Base-by-base conservation (phyloP, 2,888 invertebrate species). In the Drosophila fulvimacula region DNA sequence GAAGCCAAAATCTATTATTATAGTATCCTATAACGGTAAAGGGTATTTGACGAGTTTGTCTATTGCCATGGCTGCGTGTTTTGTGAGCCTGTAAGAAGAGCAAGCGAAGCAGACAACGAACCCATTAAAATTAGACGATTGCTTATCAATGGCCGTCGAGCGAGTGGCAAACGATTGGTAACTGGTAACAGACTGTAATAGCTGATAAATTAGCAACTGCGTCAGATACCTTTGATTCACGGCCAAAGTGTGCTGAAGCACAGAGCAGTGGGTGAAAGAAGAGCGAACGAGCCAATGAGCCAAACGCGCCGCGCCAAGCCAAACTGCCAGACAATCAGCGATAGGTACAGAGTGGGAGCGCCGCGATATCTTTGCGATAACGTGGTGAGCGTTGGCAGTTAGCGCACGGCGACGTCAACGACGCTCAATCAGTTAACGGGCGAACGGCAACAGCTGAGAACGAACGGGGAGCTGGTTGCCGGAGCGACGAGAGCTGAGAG, bases 401-500 rank as follows among this genome's bases (percentile, higher is more conserved):
- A 59, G 24, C 65, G 38, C 21, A 67, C 69, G 57, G 51, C 75
- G 72, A 75, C 78, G 81, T 76, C 71, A 69, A 61, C 72, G 65
- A 69, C 67, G 67, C 74, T 83, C 88, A 83, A 85, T 88, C 83
- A 83, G 88, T 73, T 73, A 82, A 70, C 82, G 65, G 82, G 71
- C 82, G 68, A 77, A 72, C 82, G 79, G 75, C 64, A 63, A 74
- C 63, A 66, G 71, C 64, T 64, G 67, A 63, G 62, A 76, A 75
- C 66, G 72, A 76, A 75, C 66, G 72, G 61, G 34, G 58, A 65
- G 61, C 49, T 64, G 61, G 53, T 51, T 36, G 24, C 36, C 51
- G 55, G 27, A 52, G 38, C 36, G n/a, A n/a, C n/a, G n/a, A n/a
- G n/a, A 64, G 71, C 65, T 64, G 63, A 63, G 58, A 76, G 61